phyloP scores from a whole-genome alignment of 2,113 vertebrate genomes.

The Copsychus sechellarum region DNA sequence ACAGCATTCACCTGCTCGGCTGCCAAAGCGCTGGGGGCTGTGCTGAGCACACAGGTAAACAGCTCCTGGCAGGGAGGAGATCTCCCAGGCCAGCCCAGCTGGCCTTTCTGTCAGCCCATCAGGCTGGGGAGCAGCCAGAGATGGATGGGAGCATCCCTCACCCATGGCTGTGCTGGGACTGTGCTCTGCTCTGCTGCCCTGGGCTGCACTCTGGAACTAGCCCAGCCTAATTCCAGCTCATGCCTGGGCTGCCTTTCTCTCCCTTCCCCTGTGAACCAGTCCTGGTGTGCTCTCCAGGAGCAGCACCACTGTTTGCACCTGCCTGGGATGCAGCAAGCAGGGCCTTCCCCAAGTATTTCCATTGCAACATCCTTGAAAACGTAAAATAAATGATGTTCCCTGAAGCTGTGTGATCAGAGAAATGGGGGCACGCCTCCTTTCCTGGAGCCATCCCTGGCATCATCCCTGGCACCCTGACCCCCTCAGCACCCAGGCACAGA shows the following conservation, averaged over 20 bases:
- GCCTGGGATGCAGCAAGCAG: not conserved
- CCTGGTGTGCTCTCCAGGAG: not conserved
- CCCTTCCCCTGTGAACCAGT: not conserved
- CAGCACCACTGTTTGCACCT: not conserved
- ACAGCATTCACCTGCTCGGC: accelerated
- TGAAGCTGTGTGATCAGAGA: not conserved
- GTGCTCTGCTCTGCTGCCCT: not conserved
- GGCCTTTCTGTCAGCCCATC: not conserved
- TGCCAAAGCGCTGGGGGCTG: not conserved
- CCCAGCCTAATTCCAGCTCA: not conserved
- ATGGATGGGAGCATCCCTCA: not conserved
- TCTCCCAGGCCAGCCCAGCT: not conserved
- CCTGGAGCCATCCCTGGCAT: not conserved
- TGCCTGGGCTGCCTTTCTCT: not conserved
- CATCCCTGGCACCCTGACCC: not conserved
- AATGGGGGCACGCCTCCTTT: not conserved
- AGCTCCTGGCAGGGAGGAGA: not conserved
- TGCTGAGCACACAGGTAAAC: not conserved
- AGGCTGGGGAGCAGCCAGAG: not conserved
- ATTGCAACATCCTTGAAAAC: not conserved
- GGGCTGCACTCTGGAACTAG: not conserved
- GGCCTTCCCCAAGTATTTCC: not conserved
- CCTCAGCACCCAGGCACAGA: not conserved
- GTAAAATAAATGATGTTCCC: not conserved
- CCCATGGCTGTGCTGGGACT: not conserved